phyloP scores from a whole-genome alignment of 2,113 vertebrate species.

The Pseudopodoces humilis region DNA sequence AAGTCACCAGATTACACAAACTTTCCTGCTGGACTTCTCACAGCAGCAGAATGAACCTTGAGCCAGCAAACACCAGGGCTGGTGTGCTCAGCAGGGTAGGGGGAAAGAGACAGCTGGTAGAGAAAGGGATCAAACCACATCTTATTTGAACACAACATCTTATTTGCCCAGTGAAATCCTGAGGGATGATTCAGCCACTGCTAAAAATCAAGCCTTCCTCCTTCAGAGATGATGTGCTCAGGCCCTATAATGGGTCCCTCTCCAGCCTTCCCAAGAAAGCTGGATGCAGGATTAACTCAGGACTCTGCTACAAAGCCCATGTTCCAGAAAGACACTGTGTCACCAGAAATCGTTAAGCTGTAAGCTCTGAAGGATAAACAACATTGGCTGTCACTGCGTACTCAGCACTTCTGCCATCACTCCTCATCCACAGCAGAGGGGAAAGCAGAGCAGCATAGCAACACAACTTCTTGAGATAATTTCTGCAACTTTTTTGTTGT shows the following conservation, averaged over 20 bases:
- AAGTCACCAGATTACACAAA: slow-evolving; percentile 54
- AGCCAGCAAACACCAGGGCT: slow-evolving; percentile 25
- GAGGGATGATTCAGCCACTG: neutral
- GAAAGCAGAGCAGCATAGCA: neutral
- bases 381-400: neutral
- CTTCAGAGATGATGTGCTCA: neutral
- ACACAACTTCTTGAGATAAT: neutral
- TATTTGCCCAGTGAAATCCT: slow-evolving; percentile 8
- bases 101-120: neutral
- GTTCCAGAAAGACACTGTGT: neutral
- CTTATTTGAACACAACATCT: neutral
- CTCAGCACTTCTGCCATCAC: neutral
- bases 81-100: neutral
- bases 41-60: slow-evolving; percentile 39
- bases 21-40: neutral
- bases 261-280: neutral
- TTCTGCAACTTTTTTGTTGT: neutral
- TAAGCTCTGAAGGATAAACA: neutral
- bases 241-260: neutral
- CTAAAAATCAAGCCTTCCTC: neutral
- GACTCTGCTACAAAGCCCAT: neutral
- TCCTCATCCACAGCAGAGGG: neutral
- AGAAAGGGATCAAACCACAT: neutral
- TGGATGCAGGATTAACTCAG: neutral
- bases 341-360: neutral